phyloP scores from a whole-genome alignment of 1,140 invertebrate genomes.

The Drosophila lini region DNA sequence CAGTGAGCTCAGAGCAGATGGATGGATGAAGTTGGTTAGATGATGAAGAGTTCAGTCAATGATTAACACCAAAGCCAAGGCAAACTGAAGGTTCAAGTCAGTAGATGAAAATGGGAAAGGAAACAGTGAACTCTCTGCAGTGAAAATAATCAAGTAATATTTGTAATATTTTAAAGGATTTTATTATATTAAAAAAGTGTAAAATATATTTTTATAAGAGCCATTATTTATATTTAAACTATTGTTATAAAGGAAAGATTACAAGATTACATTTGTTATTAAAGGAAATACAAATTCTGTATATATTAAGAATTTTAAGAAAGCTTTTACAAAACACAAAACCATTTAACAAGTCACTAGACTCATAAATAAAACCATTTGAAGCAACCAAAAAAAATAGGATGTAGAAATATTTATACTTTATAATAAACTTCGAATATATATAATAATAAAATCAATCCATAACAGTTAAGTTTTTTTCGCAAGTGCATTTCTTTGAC shows the following conservation, averaged over 20 bases:
- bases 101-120: not conserved
- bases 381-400: too few relatives aligned
- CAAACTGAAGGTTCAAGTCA: slow-evolving; percentile 8
- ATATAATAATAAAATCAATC: not conserved
- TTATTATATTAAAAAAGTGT: rapidly evolving
- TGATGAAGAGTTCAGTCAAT: slow-evolving; percentile 23
- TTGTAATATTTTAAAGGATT: too few relatives aligned
- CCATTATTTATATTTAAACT: not conserved
- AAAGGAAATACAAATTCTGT: not conserved
- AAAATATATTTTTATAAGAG: not conserved
- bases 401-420: too few relatives aligned
- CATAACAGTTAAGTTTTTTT: not conserved
- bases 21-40: slow-evolving; percentile 44
- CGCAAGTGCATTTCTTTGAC: slow-evolving; percentile 5
- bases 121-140: slow-evolving; percentile 7
- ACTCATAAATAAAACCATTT: not conserved
- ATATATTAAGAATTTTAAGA: not conserved
- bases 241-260: not conserved
- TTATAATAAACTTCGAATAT: too few relatives aligned
- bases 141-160: not conserved
- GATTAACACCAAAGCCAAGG: slow-evolving; percentile 47
- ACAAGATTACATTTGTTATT: not conserved
- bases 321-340: not conserved
- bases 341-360: not conserved
- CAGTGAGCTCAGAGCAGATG: slow-evolving; percentile 15